phyloP scores from a whole-genome alignment of 2,888 invertebrate species.

The Drosophila prostipennis region DNA sequence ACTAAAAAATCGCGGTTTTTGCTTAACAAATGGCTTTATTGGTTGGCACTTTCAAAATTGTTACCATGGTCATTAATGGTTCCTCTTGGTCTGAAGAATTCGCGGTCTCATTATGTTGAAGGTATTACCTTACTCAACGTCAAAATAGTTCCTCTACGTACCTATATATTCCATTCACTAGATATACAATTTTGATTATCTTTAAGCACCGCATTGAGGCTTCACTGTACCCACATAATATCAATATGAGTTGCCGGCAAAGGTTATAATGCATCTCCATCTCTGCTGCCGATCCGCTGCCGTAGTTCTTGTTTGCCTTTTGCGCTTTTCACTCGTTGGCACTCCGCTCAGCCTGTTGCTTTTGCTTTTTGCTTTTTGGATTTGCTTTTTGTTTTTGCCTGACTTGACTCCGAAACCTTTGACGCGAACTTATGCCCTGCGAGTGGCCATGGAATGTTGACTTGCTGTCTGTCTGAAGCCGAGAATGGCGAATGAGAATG shows the following conservation, averaged over 20 bases:
- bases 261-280: conserved; percentile 41
- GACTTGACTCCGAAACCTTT: conserved; percentile 71
- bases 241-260: conserved; percentile 68
- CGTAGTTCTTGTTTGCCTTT: conserved; percentile 46
- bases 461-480: conserved; percentile 58
- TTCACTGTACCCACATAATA: conserved; percentile 48
- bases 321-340: conserved; percentile 65
- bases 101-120: no score
- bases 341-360: no score
- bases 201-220: background rate
- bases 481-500: conserved; percentile 39
- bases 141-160: no score
- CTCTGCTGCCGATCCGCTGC: conserved; percentile 26
- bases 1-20: no score
- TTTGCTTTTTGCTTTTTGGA: conserved; percentile 11
- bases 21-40: no score
- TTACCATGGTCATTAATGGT: no score
- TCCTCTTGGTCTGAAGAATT: no score
- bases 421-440: conserved; percentile 82
- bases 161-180: no score
- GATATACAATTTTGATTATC: no score
- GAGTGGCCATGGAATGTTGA: conserved; percentile 78
- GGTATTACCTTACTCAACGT: no score
- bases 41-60: no score
- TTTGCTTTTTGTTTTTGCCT: conserved; percentile 36